Evolutionary conservation across 1,140 invertebrate species (phyloP).

Genomic region (Varroa destructor): DNA sequence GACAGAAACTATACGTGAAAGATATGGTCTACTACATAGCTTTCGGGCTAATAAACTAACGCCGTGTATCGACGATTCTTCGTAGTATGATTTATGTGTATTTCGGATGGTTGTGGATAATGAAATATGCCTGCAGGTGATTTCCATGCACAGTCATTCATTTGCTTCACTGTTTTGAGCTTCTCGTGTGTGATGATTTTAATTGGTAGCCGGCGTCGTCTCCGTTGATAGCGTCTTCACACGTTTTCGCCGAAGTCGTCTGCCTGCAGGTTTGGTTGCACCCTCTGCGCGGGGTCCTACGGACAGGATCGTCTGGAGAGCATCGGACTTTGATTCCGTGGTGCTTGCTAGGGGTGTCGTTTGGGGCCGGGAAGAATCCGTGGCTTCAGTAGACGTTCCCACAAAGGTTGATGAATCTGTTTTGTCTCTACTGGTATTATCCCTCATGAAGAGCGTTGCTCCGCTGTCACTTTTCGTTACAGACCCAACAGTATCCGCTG

Average conservation of each 20-base stretch:
- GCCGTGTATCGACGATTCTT: no score
- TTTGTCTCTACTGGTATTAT: background rate
- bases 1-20: no score
- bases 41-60: no score
- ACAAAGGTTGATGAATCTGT: background rate
- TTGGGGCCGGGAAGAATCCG: background rate
- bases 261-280: background rate
- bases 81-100: no score
- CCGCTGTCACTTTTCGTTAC: background rate
- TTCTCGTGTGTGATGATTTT: no score
- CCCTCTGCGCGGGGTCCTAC: conserved; percentile 3
- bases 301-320: conserved; percentile 7
- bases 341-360: no score
- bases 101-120: no score
- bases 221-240: background rate
- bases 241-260: background rate
- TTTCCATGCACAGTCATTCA: no score
- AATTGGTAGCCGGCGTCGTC: no score
- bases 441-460: background rate
- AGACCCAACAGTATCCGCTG: background rate
- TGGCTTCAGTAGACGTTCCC: background rate
- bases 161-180: no score
- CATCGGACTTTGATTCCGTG: background rate
- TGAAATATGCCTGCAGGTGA: no score
- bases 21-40: no score